These are phyloP conservation scores for Lucilia sericata DNA, from an alignment of 1,140 invertebrate genomes.

Conservation along the genomic window DNA sequence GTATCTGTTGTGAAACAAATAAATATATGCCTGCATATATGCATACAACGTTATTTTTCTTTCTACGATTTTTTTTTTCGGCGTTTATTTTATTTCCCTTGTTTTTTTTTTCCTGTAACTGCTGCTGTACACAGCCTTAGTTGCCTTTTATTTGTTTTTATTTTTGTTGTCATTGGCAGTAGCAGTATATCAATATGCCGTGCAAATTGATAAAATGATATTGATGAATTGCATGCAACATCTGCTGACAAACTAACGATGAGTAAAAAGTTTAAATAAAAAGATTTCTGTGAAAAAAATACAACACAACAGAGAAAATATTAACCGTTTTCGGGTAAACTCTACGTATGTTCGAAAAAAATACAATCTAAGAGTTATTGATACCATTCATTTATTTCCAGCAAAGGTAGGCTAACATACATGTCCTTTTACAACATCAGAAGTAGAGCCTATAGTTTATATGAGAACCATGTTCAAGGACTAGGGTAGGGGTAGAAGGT, in stretches of 20 bases:
- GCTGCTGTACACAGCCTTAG: neutral
- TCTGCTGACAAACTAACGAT: slow-evolving; percentile 25
- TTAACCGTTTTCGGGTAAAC: neutral
- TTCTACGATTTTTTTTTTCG: neutral
- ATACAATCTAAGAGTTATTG: neutral
- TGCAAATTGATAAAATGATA: slow-evolving; percentile 46
- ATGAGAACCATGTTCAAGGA: no score
- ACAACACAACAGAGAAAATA: neutral
- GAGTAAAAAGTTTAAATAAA: neutral
- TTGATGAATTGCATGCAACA: slow-evolving; percentile 43
- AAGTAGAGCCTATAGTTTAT: no score
- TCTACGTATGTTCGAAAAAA: neutral
- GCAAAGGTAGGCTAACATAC: no score
- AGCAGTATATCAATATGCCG: slow-evolving; percentile 36
- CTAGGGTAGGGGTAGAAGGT: no score
- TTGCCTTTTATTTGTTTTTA: slow-evolving; percentile 6
- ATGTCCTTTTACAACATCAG: no score
- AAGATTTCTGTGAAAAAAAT: neutral
- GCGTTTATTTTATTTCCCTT: neutral
- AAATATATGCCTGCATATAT: slow-evolving; percentile 25
- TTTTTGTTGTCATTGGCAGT: neutral
- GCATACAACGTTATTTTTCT: neutral
- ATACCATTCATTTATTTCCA: neutral
- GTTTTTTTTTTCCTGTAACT: neutral
- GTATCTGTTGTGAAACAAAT: neutral